Conservation (phyloP, 2,888 invertebrate species). For the Harmothoe impar region DNA sequence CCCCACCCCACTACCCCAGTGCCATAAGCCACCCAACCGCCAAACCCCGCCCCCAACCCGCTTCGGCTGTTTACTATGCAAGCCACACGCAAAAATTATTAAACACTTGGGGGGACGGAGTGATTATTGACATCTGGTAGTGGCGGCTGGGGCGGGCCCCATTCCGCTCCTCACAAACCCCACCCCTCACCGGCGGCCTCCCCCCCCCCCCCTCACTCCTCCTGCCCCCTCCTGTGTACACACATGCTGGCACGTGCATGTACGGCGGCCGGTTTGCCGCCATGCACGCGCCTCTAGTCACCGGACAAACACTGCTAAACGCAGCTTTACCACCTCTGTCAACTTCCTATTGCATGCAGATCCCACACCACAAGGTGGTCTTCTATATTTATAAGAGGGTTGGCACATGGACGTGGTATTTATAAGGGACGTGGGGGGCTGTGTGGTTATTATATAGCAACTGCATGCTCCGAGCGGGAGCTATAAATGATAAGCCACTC, state of each 20-base stretch:
- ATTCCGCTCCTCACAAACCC: too few relatives aligned
- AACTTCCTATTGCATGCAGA: too few relatives aligned
- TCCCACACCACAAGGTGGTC: too few relatives aligned
- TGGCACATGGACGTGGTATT: too few relatives aligned
- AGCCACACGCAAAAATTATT: conserved; percentile 37
- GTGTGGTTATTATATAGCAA: neutral
- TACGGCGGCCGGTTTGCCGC: neutral
- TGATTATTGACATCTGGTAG: conserved; percentile 30
- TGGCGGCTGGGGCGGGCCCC: conserved; percentile 1
- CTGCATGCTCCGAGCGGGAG: neutral
- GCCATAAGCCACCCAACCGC: neutral
- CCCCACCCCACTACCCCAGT: neutral
- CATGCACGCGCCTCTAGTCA: neutral
- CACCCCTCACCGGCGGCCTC: too few relatives aligned
- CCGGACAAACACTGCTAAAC: neutral
- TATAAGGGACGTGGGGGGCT: neutral
- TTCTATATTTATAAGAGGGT: too few relatives aligned
- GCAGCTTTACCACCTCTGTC: too few relatives aligned
- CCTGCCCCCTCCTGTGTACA: conserved; percentile 2
- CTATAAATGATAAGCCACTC: neutral
- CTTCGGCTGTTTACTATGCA: conserved; percentile 27
- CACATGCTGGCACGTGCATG: conserved; percentile 26
- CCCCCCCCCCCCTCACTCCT: neutral
- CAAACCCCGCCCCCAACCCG: neutral
- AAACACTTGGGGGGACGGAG: conserved; percentile 20